Percentiles rank a stretch among this genome's conserved stretches.
These are phyloP conservation scores for Crypturellus undulatus DNA, from an alignment of 2,113 vertebrate genomes.

Conservation along the genomic window DNA sequence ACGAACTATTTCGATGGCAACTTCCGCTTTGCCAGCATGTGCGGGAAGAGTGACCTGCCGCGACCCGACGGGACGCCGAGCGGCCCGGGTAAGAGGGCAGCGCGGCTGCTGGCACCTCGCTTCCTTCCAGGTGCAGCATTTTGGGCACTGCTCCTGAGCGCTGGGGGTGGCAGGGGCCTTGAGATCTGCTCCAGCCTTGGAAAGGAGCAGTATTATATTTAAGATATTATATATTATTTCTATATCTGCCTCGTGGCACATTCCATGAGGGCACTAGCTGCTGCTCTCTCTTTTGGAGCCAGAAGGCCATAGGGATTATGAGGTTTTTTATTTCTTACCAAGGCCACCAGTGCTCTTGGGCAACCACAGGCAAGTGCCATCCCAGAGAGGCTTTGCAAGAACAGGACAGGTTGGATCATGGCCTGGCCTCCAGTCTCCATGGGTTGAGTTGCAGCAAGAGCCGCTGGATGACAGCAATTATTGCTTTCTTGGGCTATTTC, in stretches of 20 bases:
- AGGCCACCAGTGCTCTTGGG: too few species aligned
- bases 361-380: background rate
- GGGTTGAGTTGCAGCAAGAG: background rate
- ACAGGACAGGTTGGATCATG: background rate
- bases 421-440: background rate
- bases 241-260: background rate
- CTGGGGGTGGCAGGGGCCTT: background rate
- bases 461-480: background rate
- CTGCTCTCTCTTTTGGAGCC: too few species aligned
- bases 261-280: too few species aligned
- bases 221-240: background rate
- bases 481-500: background rate
- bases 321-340: too few species aligned
- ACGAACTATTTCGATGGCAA: constrained; percentile 33
- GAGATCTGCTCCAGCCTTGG: background rate
- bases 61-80: accelerated
- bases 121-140: constrained; percentile 49
- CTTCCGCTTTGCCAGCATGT: constrained; percentile 58
- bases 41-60: background rate
- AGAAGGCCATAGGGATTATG: too few species aligned
- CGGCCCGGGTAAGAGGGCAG: background rate
- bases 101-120: background rate
- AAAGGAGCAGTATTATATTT: background rate
- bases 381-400: background rate
- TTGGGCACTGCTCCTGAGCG: background rate